Evolutionary conservation across 2,888 invertebrate species (phyloP).

Genomic region (Chalcis sispes): DNA sequence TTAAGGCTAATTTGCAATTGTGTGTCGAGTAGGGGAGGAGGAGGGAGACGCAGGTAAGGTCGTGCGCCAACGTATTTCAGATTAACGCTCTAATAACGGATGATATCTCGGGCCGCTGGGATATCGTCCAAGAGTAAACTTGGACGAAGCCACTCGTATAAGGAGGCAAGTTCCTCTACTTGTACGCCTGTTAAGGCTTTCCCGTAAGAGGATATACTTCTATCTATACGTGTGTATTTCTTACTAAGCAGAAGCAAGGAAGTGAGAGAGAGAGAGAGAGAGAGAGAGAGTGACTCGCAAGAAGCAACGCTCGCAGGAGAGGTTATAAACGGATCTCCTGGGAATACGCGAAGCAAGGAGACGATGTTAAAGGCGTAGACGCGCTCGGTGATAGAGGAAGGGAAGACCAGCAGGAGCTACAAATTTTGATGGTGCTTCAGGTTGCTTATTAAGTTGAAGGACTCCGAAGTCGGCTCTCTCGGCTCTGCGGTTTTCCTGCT

Average conservation of each 20-base stretch:
- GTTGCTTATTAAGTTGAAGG: conserved; percentile 67
- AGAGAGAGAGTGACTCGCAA: no score
- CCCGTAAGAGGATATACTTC: conserved; percentile 45
- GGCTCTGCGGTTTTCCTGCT: conserved; percentile 30
- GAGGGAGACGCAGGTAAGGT: no score
- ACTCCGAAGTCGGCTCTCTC: background rate
- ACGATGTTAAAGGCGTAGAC: no score
- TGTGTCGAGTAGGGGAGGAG: conserved; percentile 49
- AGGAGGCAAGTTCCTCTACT: conserved; percentile 21
- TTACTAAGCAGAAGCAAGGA: background rate
- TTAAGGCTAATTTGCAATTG: conserved; percentile 66
- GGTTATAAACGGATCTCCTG: conserved; percentile 63
- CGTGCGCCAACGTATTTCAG: conserved; percentile 67
- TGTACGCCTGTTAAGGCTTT: background rate
- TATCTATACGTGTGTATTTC: background rate
- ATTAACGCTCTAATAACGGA: conserved; percentile 71
- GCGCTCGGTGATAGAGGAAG: conserved; percentile 4
- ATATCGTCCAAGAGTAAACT: conserved; percentile 66
- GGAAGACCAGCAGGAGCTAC: conserved; percentile 59
- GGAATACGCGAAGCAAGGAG: conserved; percentile 59
- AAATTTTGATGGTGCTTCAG: conserved; percentile 69
- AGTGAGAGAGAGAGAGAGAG: conserved; percentile 4
- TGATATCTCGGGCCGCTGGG: conserved; percentile 68
- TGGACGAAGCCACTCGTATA: conserved; percentile 64
- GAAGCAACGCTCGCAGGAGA: conserved; percentile 8